Evolutionary conservation across 1,140 invertebrate species (phyloP).

Genomic region (Drosophila ananassae): DNA sequence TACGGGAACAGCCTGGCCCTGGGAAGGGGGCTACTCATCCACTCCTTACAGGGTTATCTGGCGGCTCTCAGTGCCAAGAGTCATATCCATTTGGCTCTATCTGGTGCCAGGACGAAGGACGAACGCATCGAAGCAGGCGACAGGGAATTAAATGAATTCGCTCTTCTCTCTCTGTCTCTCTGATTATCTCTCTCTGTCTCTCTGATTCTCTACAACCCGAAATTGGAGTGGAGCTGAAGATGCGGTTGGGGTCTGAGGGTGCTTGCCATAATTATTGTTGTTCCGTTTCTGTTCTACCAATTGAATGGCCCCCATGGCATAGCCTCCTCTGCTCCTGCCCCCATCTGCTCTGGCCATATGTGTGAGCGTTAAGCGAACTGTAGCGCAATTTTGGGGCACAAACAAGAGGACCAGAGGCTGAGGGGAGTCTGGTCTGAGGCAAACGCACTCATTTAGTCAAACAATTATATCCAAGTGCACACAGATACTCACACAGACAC

Average conservation of each 20-base stretch:
- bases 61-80: conserved; percentile 50
- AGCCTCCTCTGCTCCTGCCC: neutral
- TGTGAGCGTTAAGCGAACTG: conserved; percentile 49
- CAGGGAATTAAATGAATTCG: conserved; percentile 58
- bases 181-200: neutral
- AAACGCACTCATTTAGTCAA: conserved; percentile 75
- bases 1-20: conserved; percentile 49
- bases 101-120: conserved; percentile 20
- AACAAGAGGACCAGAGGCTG: conserved; percentile 3
- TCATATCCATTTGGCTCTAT: conserved; percentile 44
- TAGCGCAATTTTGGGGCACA: conserved; percentile 30
- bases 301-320: conserved; percentile 6
- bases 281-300: conserved; percentile 30
- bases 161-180: conserved; percentile 2
- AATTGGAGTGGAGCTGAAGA: conserved; percentile 22
- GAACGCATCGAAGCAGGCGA: conserved; percentile 29
- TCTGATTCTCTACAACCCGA: conserved; percentile 43
- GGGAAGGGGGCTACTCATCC: conserved; percentile 15
- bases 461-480: conserved; percentile 73
- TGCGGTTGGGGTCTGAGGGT: conserved; percentile 37
- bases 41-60: conserved; percentile 28
- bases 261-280: conserved; percentile 75
- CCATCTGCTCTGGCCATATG: conserved; percentile 17
- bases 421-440: conserved; percentile 1
- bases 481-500: conserved; percentile 42